Evolutionary conservation across 2,888 invertebrate species (phyloP).

Genomic region (Drosophila buzzatii): DNA sequence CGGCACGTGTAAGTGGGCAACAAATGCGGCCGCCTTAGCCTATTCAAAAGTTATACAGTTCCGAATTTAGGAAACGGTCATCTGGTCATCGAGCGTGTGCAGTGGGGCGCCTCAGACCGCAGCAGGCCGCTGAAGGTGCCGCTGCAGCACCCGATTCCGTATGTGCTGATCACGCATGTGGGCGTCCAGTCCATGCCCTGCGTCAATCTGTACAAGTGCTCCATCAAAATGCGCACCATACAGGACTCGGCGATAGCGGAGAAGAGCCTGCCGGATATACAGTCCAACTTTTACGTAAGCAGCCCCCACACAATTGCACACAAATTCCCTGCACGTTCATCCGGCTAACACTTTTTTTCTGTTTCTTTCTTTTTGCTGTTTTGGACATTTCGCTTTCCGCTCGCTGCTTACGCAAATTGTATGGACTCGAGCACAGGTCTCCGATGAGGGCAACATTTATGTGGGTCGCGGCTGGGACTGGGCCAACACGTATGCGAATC

Average conservation of each 20-base stretch:
- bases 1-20: conserved; percentile 83
- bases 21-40: conserved; percentile 42
- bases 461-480: conserved; percentile 86
- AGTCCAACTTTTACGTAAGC: conserved; percentile 84
- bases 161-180: conserved; percentile 86
- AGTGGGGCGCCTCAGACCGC: conserved; percentile 84
- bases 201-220: conserved; percentile 84
- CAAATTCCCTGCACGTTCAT: conserved; percentile 52
- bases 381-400: conserved; percentile 41
- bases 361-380: neutral
- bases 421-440: conserved; percentile 80
- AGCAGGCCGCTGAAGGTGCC: conserved; percentile 64
- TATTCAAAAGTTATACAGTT: conserved; percentile 79
- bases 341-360: conserved; percentile 17
- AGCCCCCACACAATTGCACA: conserved; percentile 1
- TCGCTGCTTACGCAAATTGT: conserved; percentile 55
- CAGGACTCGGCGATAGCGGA: conserved; percentile 85
- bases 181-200: conserved; percentile 85
- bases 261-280: conserved; percentile 85
- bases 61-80: conserved; percentile 85
- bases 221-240: conserved; percentile 85
- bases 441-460: conserved; percentile 87
- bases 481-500: conserved; percentile 86
- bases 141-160: conserved; percentile 84
- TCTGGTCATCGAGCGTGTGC: conserved; percentile 83